Conservation (phyloP, 2,888 invertebrate genomes). For the Amphipyra tragopoginis region DNA sequence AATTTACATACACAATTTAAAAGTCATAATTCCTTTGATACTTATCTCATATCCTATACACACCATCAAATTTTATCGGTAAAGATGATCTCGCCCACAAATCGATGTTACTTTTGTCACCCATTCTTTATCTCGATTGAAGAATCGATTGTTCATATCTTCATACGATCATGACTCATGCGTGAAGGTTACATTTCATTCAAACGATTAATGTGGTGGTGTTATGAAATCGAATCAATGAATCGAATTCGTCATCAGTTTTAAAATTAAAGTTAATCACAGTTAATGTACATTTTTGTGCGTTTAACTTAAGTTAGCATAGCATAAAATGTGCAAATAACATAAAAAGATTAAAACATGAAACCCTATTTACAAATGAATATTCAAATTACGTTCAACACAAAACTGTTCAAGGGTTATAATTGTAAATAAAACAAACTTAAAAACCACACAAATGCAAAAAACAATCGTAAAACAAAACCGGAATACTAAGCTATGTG, state of each 20-base stretch:
- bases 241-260: slow-evolving; percentile 47
- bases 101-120: slow-evolving; percentile 71
- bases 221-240: slow-evolving; percentile 52
- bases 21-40: slow-evolving; percentile 40
- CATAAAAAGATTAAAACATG: slow-evolving; percentile 23
- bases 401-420: slow-evolving; percentile 57
- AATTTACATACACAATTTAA: slow-evolving; percentile 16
- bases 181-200: slow-evolving; percentile 60
- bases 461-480: slow-evolving; percentile 69
- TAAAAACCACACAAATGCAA: slow-evolving; percentile 70
- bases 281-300: slow-evolving; percentile 21
- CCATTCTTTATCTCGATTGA: slow-evolving; percentile 62
- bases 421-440: slow-evolving; percentile 57
- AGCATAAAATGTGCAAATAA: slow-evolving; percentile 36
- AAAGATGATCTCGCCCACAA: slow-evolving; percentile 64
- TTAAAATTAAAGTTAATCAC: slow-evolving; percentile 34
- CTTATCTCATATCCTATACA: slow-evolving; percentile 36
- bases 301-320: slow-evolving; percentile 32
- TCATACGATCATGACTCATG: slow-evolving; percentile 61
- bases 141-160: slow-evolving; percentile 65
- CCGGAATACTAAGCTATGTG: slow-evolving; percentile 75
- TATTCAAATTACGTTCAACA: slow-evolving; percentile 50
- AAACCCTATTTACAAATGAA: slow-evolving; percentile 38
- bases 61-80: slow-evolving; percentile 56
- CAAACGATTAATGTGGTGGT: slow-evolving; percentile 48